These are phyloP conservation scores for Embidobia sp. DNA, from an alignment of 2,888 invertebrate species.

Conservation along the genomic window DNA sequence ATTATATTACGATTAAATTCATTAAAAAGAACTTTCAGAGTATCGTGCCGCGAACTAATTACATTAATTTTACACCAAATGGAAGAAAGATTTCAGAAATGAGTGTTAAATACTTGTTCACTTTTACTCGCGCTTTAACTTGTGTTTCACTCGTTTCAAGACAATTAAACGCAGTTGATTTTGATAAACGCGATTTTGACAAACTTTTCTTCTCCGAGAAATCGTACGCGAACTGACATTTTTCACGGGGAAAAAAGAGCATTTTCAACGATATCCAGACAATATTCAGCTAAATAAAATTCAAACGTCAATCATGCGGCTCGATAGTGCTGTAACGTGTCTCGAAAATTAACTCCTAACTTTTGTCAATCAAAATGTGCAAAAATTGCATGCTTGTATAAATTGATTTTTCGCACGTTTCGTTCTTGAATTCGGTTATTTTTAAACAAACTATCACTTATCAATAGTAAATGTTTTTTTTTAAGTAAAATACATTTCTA, in stretches of 20 bases:
- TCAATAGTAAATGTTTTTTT: too few species aligned
- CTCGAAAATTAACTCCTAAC: slow-evolving; percentile 8
- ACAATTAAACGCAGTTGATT: slow-evolving; percentile 21
- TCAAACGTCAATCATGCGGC: slow-evolving; percentile 25
- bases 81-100: neutral
- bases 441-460: too few species aligned
- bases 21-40: slow-evolving; percentile 5
- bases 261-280: neutral
- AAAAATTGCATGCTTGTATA: slow-evolving; percentile 24
- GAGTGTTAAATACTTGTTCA: neutral
- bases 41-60: slow-evolving; percentile 1
- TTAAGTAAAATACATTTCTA: too few species aligned
- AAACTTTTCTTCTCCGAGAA: slow-evolving; percentile 16
- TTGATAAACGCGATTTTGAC: slow-evolving; percentile 4
- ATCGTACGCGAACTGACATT: neutral
- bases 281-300: slow-evolving; percentile 20
- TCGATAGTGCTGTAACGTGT: slow-evolving; percentile 17
- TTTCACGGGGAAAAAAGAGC: neutral
- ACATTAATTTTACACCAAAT: slow-evolving; percentile 33
- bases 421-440: too few species aligned
- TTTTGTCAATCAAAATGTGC: slow-evolving; percentile 33
- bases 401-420: slow-evolving; percentile 5
- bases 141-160: slow-evolving; percentile 16
- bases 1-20: slow-evolving; percentile 9
- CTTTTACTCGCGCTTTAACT: slow-evolving; percentile 25